Evolutionary conservation across 2,888 invertebrate genomes (phyloP), one percentile per base, ranked within the genome.

Genomic region (Nipponacmea schrenckii): DNA sequence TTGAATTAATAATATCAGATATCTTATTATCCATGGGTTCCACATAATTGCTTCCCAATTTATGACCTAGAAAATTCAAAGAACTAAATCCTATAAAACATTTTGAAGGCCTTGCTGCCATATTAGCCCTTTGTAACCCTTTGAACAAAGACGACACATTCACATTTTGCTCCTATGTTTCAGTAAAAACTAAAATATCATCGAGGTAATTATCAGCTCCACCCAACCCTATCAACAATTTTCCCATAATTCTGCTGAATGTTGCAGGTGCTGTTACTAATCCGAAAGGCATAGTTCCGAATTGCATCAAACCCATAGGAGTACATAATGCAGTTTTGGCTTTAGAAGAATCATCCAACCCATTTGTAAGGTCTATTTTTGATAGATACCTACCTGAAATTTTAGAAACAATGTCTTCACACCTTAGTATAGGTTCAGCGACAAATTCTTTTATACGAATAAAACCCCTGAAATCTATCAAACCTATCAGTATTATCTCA

Each of bases 131-230:
- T n/a, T n/a, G n/a, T n/a, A n/a, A n/a, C n/a, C n/a, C n/a, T n/a
- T n/a, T n/a, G n/a, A n/a, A n/a, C n/a, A n/a, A n/a, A n/a, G n/a
- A n/a, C n/a, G 17, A 20, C 7, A 10, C 17, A 3, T 50, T 3
- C 3, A 17, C n/a, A 26, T 72, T 69, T 5, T 46, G 48, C 17
- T 62, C 50, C 64, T 31, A 64, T 4, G 15, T 20, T 1, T 39
- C 20, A 15, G 39, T n/a, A 20, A 62, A 26, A 5, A 72, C 2
- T 4, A 69, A 24, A 39, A 67, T 62, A 56, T 73, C 73, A 20
- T 69, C 67, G 7, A 69, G 46, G 45, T 66, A 73, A 44, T 70
- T 70, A 5, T 63, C 44, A 2, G 56, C n/a, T 1, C 56, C 56
- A 56, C n/a, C 56, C n/a, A 56, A 56, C 0, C 3, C 17, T 8